These are phyloP conservation scores for Collichthys lucidus DNA, from an alignment of 2,113 vertebrate species.

Conservation along the genomic window DNA sequence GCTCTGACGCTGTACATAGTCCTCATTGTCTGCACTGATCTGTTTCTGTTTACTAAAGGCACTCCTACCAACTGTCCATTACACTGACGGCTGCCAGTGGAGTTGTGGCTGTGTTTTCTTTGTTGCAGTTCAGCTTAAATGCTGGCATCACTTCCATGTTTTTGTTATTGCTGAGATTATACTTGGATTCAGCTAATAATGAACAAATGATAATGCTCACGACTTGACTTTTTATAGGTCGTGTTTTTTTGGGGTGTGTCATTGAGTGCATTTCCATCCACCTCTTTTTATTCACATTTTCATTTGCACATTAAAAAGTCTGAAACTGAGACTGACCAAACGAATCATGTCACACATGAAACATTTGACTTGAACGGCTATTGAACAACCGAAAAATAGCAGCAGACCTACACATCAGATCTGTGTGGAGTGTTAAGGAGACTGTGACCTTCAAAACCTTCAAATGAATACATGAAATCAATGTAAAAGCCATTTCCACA, in stretches of 20 bases:
- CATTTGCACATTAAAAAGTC: not conserved
- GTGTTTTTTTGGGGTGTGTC: not conserved
- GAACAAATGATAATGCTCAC: not conserved
- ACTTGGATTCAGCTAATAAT: not conserved
- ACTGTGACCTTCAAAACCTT: not conserved
- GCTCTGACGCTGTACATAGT: not conserved
- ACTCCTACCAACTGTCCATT: not conserved
- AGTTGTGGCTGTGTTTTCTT: not conserved
- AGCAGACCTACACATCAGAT: not conserved
- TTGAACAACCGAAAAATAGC: too few species aligned
- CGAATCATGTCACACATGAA: too few species aligned
- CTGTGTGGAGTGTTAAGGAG: not conserved
- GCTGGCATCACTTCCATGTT: not conserved
- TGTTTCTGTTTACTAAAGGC: not conserved
- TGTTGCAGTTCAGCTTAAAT: not conserved
- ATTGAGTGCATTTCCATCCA: not conserved
- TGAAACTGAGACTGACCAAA: too few species aligned
- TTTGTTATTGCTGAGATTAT: not conserved
- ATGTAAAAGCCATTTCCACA: too few species aligned
- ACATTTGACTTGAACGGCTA: not conserved
- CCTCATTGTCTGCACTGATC: not conserved
- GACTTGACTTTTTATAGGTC: not conserved
- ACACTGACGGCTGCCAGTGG: not conserved
- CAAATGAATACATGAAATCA: not conserved
- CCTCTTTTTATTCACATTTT: not conserved